Percentiles rank a stretch among this genome's conserved stretches.
Evolutionary conservation across 2,888 invertebrate species (phyloP).

Genomic region (Sminthurides aquaticus): DNA sequence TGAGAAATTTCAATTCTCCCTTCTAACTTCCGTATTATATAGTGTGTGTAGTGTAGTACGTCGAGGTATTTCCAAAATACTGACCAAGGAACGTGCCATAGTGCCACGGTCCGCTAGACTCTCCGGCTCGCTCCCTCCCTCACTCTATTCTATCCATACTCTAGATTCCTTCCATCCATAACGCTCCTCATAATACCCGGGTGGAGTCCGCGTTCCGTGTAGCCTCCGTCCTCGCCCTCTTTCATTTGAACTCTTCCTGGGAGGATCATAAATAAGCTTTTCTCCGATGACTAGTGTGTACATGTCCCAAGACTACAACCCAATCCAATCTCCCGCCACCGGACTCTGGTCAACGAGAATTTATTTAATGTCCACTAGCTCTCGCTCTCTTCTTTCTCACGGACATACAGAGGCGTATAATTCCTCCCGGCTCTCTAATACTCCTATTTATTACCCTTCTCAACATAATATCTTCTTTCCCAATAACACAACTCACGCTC

Average conservation of each 20-base stretch:
- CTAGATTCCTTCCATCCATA: too few species aligned
- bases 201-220: not conserved
- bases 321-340: not conserved
- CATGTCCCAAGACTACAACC: not conserved
- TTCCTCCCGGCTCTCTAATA: not conserved
- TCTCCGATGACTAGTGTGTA: constrained; percentile 20
- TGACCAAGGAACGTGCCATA: not conserved
- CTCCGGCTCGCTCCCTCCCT: constrained; percentile 5
- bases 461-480: not conserved
- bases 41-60: not conserved
- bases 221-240: not conserved
- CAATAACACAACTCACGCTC: not conserved
- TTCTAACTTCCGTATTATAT: too few species aligned
- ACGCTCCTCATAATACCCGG: not conserved
- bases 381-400: not conserved
- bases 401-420: constrained; percentile 6
- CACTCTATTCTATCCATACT: not conserved
- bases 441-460: not conserved
- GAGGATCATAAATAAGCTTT: constrained; percentile 24
- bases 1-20: too few species aligned
- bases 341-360: constrained; percentile 13
- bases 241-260: constrained; percentile 22
- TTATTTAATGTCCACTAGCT: constrained; percentile 17
- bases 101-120: not conserved
- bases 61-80: not conserved